A percentile compares a stretch with the other conserved stretches of the same genome.
Evolutionary conservation across 2,113 vertebrate species (phyloP).

Genomic region (Ginglymostoma cirratum): DNA sequence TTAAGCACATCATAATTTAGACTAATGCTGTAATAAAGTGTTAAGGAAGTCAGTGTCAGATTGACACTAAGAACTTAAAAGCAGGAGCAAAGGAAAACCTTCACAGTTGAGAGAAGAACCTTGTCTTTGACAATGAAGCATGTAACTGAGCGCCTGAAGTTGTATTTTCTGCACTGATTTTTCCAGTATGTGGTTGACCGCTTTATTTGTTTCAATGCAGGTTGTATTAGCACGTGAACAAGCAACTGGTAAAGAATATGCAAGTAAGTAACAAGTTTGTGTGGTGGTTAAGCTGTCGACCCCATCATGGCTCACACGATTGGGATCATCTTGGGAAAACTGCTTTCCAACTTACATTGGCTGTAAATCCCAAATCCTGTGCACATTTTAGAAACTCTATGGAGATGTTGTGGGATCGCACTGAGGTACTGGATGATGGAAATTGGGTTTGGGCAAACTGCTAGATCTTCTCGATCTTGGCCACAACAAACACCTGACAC

Average conservation of each 20-base stretch:
- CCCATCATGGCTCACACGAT: background rate
- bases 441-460: background rate
- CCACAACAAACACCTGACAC: background rate
- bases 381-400: background rate
- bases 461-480: background rate
- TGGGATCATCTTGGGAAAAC: background rate
- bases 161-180: background rate
- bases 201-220: slow-evolving; percentile 51
- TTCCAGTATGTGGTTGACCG: background rate
- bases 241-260: slow-evolving; percentile 88
- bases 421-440: background rate
- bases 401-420: background rate
- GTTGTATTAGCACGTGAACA: slow-evolving; percentile 93
- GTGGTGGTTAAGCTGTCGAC: background rate
- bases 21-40: background rate
- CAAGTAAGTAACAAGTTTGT: slow-evolving; percentile 70
- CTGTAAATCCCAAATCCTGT: background rate
- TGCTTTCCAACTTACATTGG: background rate
- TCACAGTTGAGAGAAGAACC: background rate
- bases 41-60: background rate
- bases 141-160: background rate
- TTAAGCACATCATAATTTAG: background rate
- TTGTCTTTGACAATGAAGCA: background rate
- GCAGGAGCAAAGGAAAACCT: background rate
- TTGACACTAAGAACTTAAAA: background rate